Conservation (phyloP, 2,888 invertebrate genomes). For the Aspidiotus rigidus region DNA sequence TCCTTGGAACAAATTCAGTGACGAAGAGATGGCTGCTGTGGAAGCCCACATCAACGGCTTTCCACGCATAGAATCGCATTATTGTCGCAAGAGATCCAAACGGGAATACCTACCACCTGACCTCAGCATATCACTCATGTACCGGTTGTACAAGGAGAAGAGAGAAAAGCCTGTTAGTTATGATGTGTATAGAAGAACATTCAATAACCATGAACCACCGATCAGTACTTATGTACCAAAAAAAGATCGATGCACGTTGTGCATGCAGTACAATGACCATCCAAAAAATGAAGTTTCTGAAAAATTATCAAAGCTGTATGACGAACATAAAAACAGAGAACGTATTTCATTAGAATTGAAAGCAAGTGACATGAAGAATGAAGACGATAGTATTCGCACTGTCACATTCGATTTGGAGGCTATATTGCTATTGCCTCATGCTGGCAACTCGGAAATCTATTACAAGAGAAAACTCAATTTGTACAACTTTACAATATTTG, state of each 20-base stretch:
- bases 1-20: neutral
- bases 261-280: neutral
- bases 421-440: neutral
- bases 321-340: neutral
- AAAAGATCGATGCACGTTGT: neutral
- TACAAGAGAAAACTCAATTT: neutral
- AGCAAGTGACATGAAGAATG: neutral
- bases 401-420: neutral
- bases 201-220: neutral
- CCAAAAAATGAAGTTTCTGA: too few relatives aligned
- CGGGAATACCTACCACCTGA: neutral
- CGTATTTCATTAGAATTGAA: neutral
- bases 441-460: neutral
- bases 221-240: neutral
- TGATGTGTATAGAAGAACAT: neutral
- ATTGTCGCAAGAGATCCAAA: neutral
- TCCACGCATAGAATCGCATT: neutral
- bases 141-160: neutral
- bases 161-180: neutral
- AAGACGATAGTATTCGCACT: neutral
- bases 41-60: neutral
- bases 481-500: neutral
- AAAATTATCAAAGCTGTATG: neutral
- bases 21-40: neutral
- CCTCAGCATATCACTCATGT: neutral